Evolutionary conservation across 2,113 vertebrate species (phyloP).

Genomic region (Cochlearius cochlearius): DNA sequence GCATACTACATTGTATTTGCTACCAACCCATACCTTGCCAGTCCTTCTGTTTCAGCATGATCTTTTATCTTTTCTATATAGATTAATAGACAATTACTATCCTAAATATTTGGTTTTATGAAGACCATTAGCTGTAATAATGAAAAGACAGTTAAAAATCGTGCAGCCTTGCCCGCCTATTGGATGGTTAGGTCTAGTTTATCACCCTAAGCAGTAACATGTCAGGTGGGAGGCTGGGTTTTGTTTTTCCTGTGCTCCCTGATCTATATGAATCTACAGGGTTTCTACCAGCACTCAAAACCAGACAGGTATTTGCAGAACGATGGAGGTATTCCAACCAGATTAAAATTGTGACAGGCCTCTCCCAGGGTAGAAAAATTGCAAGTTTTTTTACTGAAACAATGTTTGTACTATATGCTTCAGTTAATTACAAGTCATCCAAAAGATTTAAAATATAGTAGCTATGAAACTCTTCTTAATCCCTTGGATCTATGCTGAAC

Average conservation of each 20-base stretch:
- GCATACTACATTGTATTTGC: background rate
- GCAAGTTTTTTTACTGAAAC: background rate
- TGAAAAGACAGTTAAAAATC: background rate
- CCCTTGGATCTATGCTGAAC: background rate
- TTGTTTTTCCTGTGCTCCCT: background rate
- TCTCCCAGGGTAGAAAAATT: background rate
- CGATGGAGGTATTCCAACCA: background rate
- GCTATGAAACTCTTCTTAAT: constrained; percentile 10
- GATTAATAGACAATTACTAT: background rate
- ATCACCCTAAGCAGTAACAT: background rate
- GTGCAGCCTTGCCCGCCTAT: background rate
- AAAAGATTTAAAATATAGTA: background rate
- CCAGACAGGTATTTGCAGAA: background rate
- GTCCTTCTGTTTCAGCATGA: background rate
- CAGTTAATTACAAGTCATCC: background rate
- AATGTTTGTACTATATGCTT: background rate
- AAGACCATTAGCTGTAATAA: background rate
- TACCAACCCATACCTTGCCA: background rate
- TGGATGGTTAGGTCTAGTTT: background rate
- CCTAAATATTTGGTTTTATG: background rate
- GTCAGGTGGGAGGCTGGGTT: background rate
- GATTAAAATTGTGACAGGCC: background rate
- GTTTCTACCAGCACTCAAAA: background rate
- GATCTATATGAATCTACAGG: background rate
- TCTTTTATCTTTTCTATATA: background rate